These are phyloP conservation scores for Tamias sibiricus DNA, from an alignment of 2,113 vertebrate species.

Conservation along the genomic window DNA sequence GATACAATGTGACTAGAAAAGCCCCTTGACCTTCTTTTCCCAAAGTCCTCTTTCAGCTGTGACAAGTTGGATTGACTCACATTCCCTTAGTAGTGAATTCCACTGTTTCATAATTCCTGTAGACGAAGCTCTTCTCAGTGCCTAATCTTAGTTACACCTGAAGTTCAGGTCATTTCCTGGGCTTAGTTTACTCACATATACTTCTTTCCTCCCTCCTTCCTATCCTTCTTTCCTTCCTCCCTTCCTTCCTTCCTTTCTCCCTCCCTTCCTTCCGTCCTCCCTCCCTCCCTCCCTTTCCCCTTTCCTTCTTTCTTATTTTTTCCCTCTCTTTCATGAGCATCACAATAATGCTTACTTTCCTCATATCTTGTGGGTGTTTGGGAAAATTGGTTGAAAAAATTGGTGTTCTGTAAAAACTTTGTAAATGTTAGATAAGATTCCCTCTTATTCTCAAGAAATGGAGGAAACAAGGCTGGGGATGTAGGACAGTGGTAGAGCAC, in stretches of 20 bases:
- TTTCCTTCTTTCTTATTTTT: too few relatives aligned
- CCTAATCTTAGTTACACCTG: not conserved
- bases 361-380: not conserved
- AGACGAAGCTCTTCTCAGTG: not conserved
- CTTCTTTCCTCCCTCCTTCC: not conserved
- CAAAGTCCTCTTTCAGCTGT: not conserved
- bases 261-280: too few relatives aligned
- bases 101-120: not conserved
- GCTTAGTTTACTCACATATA: not conserved
- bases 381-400: slow-evolving; percentile 37
- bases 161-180: not conserved
- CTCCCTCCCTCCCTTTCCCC: too few relatives aligned
- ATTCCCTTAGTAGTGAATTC: not conserved
- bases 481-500: not conserved
- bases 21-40: not conserved
- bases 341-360: not conserved
- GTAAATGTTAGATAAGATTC: slow-evolving; percentile 25
- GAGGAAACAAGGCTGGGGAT: not conserved
- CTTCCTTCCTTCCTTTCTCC: too few relatives aligned
- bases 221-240: too few relatives aligned
- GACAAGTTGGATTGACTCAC: slow-evolving; percentile 25
- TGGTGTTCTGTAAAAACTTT: not conserved
- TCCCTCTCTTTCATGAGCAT: not conserved
- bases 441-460: slow-evolving; percentile 4
- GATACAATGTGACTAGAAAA: not conserved